Evolutionary conservation across 2,888 invertebrate genomes (phyloP), one percentile per base, ranked within the genome.

Genomic region (Frankliniella intonsa): DNA sequence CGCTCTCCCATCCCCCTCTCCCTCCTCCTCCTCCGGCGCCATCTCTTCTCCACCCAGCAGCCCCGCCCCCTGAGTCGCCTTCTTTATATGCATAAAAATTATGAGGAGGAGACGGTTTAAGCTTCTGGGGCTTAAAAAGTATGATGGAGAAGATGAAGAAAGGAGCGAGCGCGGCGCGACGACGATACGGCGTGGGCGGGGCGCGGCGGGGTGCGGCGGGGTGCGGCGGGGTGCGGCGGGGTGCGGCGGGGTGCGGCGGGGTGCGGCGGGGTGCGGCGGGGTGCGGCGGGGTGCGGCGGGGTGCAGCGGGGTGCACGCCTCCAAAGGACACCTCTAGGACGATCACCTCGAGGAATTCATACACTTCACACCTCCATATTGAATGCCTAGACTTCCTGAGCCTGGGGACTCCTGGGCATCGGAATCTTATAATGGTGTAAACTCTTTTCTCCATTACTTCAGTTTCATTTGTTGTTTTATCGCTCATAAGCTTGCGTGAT

Each of bases 1-100:
- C 76, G 81, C 76, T 49, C 50, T 80, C 82, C 38, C 38, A 49
- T 62, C 19, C 80, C 27, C 55, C 19, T 49, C 11, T 80, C 19
- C 51, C 27, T 17, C 22, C 10, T 11, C 50, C 76, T 50, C n/a
- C 19, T 50, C 50, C 49, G 14, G 19, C 50, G 22, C 81, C 69
- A 19, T 50, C 49, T 62, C 80, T 81, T 62, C 81, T 76, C 55
- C 76, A n/a, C 65, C 50, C 69, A 51, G 81, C n/a, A n/a, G n/a
- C n/a, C n/a, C n/a, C n/a, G n/a, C n/a, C n/a, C n/a, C n/a, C n/a
- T n/a, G n/a, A n/a, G n/a, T n/a, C n/a, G n/a, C 81, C 76, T 81
- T 83, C 81, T 83, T 82, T 83, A 82, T 81, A 80, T 81, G 69
- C 69, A 76, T 76, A 76, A 76, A 76, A 76, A 76, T 76, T 76